Percentiles rank a stretch among this genome's conserved stretches.
These are phyloP conservation scores for Venustaconcha ellipsiformis DNA, from an alignment of 1,140 invertebrate species.

Conservation along the genomic window DNA sequence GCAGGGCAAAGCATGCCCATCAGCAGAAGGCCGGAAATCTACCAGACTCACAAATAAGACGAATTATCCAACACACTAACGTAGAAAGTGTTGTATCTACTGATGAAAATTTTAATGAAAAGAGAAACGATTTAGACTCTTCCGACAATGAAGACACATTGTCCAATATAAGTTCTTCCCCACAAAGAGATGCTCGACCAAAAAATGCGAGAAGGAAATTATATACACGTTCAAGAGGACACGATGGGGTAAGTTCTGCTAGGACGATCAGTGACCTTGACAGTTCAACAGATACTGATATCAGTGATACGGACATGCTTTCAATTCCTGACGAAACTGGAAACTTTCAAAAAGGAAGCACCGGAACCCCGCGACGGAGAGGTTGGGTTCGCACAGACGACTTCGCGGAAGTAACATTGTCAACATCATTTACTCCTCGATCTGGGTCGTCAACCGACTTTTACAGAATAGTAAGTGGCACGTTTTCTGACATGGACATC, in stretches of 20 bases:
- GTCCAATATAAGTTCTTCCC: conserved; percentile 9
- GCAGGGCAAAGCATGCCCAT: conserved; percentile 5
- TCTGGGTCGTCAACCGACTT: conserved; percentile 35
- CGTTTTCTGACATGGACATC: conserved; percentile 37
- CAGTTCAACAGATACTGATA: conserved; percentile 37
- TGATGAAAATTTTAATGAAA: conserved; percentile 8
- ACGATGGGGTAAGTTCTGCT: conserved; percentile 11
- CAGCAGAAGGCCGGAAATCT: conserved; percentile 18
- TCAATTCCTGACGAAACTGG: conserved; percentile 54
- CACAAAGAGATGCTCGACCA: conserved; percentile 16
- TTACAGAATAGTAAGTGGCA: conserved; percentile 50
- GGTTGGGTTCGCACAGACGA: conserved; percentile 41
- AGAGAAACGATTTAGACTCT: conserved; percentile 25
- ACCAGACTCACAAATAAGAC: conserved; percentile 19
- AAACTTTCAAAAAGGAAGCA: conserved; percentile 17
- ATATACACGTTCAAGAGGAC: conserved; percentile 7
- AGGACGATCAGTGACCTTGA: conserved; percentile 36
- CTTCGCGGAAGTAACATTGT: conserved; percentile 31
- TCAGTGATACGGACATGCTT: conserved; percentile 48
- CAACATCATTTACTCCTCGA: conserved; percentile 36
- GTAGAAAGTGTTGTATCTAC: not conserved
- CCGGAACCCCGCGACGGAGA: conserved; percentile 19
- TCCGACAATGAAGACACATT: conserved; percentile 30
- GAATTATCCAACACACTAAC: conserved; percentile 16
- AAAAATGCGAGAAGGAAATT: conserved; percentile 29